These are phyloP conservation scores for Chrysina gloriosa DNA, from an alignment of 2,888 invertebrate species.

Conservation along the genomic window DNA sequence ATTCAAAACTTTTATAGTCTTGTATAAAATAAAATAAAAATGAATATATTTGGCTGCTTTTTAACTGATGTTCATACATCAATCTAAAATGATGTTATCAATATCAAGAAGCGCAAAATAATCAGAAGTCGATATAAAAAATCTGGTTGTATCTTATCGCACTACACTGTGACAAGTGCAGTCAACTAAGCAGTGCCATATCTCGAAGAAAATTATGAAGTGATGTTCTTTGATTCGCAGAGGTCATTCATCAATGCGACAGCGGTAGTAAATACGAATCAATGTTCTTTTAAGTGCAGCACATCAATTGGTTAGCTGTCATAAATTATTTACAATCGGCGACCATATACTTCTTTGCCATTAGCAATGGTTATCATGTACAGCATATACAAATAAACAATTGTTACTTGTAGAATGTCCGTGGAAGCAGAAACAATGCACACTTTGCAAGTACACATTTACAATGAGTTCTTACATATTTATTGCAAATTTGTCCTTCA, in stretches of 20 bases:
- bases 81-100: neutral
- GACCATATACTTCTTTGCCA: slow-evolving; percentile 15
- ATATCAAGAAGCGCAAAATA: neutral
- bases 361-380: slow-evolving; percentile 13
- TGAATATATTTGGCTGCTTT: too few relatives aligned
- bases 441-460: neutral
- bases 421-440: neutral
- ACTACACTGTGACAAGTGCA: neutral
- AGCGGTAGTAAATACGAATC: slow-evolving; percentile 1
- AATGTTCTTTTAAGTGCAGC: slow-evolving; percentile 10
- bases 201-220: neutral
- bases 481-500: slow-evolving; percentile 18
- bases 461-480: neutral
- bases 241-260: slow-evolving; percentile 24
- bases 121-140: slow-evolving; percentile 1
- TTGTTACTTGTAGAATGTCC: neutral
- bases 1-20: too few relatives aligned
- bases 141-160: neutral
- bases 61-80: neutral
- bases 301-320: slow-evolving; percentile 23
- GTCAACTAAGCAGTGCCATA: slow-evolving; percentile 16
- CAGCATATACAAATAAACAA: slow-evolving; percentile 17
- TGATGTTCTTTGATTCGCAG: slow-evolving; percentile 19
- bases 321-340: slow-evolving; percentile 27
- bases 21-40: too few relatives aligned